Percentiles rank a stretch among this genome's conserved stretches.
Conservation (phyloP, 2,797 vertebrate species). For the Crenuchus spilurus region DNA sequence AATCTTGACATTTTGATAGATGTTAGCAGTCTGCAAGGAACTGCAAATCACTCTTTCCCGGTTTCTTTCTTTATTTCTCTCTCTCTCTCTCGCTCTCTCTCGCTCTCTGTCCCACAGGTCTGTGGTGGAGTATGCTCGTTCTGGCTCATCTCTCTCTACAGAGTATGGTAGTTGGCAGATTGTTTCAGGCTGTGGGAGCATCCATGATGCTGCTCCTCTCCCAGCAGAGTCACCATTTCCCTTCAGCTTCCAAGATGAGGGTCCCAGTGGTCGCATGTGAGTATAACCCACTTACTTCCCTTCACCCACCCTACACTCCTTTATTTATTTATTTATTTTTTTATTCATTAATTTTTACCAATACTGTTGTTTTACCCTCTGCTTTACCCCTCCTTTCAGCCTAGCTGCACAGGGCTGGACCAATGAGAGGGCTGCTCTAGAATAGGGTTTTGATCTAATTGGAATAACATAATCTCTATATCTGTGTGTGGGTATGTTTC, state of each 20-base stretch:
- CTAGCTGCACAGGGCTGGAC: constrained; percentile 20
- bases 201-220: constrained; percentile 89
- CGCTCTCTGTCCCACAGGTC: constrained; percentile 86
- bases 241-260: constrained; percentile 94
- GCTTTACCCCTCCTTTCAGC: constrained; percentile 8
- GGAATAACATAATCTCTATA: not conserved
- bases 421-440: constrained; percentile 38
- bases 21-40: constrained; percentile 46
- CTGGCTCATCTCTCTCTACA: constrained; percentile 94
- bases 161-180: constrained; percentile 99
- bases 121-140: constrained; percentile 84
- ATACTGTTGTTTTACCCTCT: not conserved
- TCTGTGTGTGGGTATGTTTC: constrained; percentile 2
- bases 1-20: not conserved
- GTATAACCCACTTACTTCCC: constrained; percentile 66
- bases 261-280: constrained; percentile 90
- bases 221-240: constrained; percentile 86
- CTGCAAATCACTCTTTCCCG: constrained; percentile 36
- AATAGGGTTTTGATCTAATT: not conserved
- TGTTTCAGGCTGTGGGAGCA: constrained; percentile 96
- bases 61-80: not conserved
- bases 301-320: not conserved
- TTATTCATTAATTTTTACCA: no score
- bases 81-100: constrained; percentile 24
- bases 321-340: no score